phyloP scores from a whole-genome alignment of 2,888 invertebrate genomes.

The Hemithea aestivaria region DNA sequence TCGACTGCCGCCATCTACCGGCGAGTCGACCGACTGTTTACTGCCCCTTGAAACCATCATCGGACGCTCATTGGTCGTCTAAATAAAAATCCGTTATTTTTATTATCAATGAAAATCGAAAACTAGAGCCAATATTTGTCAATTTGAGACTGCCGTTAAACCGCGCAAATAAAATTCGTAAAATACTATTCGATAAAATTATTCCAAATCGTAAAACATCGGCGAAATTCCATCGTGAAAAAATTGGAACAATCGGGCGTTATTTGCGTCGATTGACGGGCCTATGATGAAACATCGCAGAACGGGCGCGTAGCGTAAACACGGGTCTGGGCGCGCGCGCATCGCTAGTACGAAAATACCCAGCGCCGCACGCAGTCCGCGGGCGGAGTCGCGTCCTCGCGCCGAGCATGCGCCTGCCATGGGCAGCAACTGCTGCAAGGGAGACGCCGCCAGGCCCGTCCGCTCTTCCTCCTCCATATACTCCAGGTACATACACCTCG shows the following conservation, averaged over 20 bases:
- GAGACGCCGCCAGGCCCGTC: constrained; percentile 70
- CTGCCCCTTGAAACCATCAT: not conserved
- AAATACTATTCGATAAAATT: no score
- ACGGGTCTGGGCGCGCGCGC: constrained; percentile 44
- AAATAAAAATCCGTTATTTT: constrained; percentile 1
- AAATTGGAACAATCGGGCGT: constrained; percentile 28
- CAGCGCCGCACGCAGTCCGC: constrained; percentile 54
- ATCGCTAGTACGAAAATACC: constrained; percentile 62
- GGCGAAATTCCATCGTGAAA: constrained; percentile 10
- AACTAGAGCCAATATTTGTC: not conserved
- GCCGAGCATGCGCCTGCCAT: constrained; percentile 66
- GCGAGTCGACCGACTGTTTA: constrained; percentile 11
- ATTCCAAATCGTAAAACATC: not conserved
- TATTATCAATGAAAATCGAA: constrained; percentile 7
- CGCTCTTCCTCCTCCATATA: constrained; percentile 71
- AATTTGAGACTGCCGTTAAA: not conserved
- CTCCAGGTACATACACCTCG: constrained; percentile 72
- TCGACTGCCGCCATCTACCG: constrained; percentile 21
- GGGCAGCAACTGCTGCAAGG: constrained; percentile 81
- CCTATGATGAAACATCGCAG: constrained; percentile 28
- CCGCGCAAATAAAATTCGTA: no score
- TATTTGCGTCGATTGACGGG: constrained; percentile 30
- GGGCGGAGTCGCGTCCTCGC: constrained; percentile 58
- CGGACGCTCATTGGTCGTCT: not conserved
- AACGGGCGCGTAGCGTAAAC: constrained; percentile 37